These are phyloP conservation scores for Enteromius radiatus DNA, from an alignment of 2,797 vertebrate genomes.

Conservation along the genomic window DNA sequence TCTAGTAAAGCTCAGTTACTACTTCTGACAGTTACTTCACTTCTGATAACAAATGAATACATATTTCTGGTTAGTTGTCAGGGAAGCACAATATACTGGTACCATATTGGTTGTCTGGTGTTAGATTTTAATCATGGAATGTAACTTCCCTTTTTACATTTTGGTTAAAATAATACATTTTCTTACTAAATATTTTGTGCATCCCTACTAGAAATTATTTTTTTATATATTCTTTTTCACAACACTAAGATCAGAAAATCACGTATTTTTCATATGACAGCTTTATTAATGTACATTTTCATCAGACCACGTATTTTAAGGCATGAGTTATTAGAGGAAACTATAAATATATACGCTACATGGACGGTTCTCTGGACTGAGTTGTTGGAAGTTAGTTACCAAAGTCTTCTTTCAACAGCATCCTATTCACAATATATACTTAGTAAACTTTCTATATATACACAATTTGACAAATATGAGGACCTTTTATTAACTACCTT, in stretches of 20 bases:
- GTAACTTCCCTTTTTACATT: neutral
- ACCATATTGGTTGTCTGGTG: neutral
- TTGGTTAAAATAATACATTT: too few relatives aligned
- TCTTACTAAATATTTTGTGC: neutral
- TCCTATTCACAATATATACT: constrained; percentile 62
- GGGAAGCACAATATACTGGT: neutral
- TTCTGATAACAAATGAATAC: neutral
- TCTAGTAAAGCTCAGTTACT: neutral
- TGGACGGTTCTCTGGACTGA: constrained; percentile 30
- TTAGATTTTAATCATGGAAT: neutral
- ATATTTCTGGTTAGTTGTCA: neutral
- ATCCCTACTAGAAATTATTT: neutral
- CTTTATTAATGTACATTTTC: constrained; percentile 35
- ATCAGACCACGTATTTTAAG: constrained; percentile 32
- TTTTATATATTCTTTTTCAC: neutral
- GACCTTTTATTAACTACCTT: constrained; percentile 23
- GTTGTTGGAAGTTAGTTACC: neutral
- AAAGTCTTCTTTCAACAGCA: constrained; percentile 52
- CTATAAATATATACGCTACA: constrained; percentile 33
- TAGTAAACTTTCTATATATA: constrained; percentile 53
- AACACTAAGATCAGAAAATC: neutral
- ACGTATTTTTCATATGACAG: constrained; percentile 1
- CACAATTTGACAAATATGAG: constrained; percentile 48
- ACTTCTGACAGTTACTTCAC: too few relatives aligned
- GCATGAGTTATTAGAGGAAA: constrained; percentile 39